Base-by-base conservation (phyloP, 2,888 invertebrate genomes). In the Pelosia muscerda region DNA sequence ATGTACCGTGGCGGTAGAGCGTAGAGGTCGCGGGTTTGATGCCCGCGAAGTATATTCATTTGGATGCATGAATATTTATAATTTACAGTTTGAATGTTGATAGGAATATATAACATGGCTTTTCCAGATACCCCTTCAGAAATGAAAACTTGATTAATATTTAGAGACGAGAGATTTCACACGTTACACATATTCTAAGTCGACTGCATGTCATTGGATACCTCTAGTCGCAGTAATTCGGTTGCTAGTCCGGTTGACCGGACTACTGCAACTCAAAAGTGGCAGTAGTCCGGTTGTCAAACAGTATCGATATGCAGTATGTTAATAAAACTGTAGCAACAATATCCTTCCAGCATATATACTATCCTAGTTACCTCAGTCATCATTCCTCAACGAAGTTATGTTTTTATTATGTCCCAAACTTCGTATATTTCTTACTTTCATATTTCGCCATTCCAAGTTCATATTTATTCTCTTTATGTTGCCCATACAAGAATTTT, bases 401-500 rank as follows among this genome's bases (percentile, higher is more conserved):
- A 69, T 69, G 71, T 72, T 74, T 74, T 71, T 68, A 71, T 69
- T 54, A 23, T 34, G 15, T 64, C 11, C 64, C 67, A 59, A 77
- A 68, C 54, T 74, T 71, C 11, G 19, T 56, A 57, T 11, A 68
- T 69, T 22, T 62, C 55, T 60, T 34, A 56, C 28, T 58, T 59
- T 34, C 53, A 34, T 65, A 60, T 63, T 70, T 77, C 56, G 65
- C 60, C 53, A 58, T 68, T 72, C 53, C 58, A 68, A 66, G 65
- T 73, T 68, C 63, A 61, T 68, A 58, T 77, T 62, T 62, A 66
- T 73, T 73, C 55, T 26, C 34, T 72, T 76, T 66, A 68, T 68
- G 66, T 68, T 68, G 66, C 25, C 13, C 10, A 49, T 53, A 73
- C 5, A 61, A 65, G 63, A 68, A 63, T 74, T 69, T 59, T 53